phyloP scores from a whole-genome alignment of 2,113 vertebrate species.

The Pionites leucogaster region DNA sequence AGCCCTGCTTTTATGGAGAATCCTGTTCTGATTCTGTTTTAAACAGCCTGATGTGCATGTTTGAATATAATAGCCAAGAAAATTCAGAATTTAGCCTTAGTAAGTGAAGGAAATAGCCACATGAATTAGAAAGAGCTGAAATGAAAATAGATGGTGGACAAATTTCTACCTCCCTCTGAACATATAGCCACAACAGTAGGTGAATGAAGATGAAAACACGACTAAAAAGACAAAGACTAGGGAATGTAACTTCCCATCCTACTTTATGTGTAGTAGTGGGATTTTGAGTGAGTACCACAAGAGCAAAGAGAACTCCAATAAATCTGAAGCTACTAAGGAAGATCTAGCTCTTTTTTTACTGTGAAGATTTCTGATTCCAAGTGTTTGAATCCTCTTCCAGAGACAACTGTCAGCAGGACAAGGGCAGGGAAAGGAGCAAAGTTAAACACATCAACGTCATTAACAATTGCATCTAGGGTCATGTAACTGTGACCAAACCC shows the following conservation, averaged over 20 bases:
- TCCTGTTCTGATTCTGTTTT: not conserved
- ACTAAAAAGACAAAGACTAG: not conserved
- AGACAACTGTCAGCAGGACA: not conserved
- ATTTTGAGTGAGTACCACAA: not conserved
- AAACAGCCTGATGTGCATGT: not conserved
- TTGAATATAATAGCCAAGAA: not conserved
- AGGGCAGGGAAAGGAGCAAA: not conserved
- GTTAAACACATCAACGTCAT: not conserved
- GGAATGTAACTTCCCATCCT: not conserved
- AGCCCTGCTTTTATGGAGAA: accelerated
- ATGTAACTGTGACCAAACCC: not conserved
- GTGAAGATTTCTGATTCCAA: not conserved
- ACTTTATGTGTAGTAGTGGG: not conserved
- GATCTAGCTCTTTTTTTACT: not conserved
- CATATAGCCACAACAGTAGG: not conserved
- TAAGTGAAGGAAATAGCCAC: not conserved
- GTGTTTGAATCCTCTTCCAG: not conserved
- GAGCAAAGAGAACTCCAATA: not conserved
- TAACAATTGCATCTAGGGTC: not conserved
- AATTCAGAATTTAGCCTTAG: not conserved
- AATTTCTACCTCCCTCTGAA: not conserved
- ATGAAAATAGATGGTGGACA: not conserved
- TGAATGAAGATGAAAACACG: not conserved
- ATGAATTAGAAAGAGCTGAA: not conserved
- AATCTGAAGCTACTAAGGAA: not conserved